Conservation (phyloP, 2,113 vertebrate genomes). For the Sceloporus tristichus region DNA sequence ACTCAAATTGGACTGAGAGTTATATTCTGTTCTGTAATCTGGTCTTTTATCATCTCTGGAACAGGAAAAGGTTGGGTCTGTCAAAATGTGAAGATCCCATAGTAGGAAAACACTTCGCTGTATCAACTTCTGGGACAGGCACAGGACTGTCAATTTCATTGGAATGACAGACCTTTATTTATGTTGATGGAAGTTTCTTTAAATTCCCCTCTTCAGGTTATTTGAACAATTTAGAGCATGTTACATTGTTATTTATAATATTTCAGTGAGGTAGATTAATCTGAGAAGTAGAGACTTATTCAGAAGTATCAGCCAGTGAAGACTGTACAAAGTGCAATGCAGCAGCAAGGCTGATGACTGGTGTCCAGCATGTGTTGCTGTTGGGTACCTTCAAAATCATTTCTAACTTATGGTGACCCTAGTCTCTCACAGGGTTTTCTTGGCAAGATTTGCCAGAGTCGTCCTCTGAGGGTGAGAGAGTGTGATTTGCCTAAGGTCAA, state of each 20-base stretch:
- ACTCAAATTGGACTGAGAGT: constrained; percentile 24
- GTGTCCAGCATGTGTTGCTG: no score
- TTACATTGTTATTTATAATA: neutral
- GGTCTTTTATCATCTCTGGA: accelerated
- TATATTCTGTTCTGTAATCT: neutral
- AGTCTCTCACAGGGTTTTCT: no score
- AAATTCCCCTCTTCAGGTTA: neutral
- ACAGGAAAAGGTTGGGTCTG: neutral
- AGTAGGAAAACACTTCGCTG: neutral
- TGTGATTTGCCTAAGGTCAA: no score
- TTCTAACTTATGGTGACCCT: no score
- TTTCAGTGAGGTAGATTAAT: neutral
- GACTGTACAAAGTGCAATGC: no score
- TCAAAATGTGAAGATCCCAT: neutral
- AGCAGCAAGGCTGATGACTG: no score
- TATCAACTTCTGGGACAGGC: neutral
- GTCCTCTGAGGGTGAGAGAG: no score
- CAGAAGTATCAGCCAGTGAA: neutral
- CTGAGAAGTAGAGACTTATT: neutral
- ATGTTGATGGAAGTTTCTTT: neutral
- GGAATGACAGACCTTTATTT: neutral
- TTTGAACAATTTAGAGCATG: neutral
- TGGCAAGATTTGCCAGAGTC: no score
- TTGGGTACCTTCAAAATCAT: no score
- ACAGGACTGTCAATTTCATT: neutral